Evolutionary conservation across 2,113 vertebrate genomes (phyloP).

Genomic region (Cisticola juncidis): DNA sequence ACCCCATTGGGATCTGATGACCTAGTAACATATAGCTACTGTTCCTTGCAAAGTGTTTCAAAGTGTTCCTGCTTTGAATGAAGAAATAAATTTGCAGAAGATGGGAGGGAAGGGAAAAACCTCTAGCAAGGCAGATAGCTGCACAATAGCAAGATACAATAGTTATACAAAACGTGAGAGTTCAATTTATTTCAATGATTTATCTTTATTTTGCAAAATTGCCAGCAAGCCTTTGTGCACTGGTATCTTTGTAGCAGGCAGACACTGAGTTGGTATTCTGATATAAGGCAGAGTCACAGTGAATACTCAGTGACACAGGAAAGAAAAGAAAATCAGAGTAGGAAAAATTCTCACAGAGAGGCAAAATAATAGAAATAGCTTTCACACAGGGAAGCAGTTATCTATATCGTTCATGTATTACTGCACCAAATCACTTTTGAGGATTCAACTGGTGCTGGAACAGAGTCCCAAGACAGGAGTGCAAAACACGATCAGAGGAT

Average conservation of each 20-base stretch:
- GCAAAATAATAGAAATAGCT: background rate
- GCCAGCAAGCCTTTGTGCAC: background rate
- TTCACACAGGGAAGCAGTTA: background rate
- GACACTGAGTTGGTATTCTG: background rate
- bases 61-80: background rate
- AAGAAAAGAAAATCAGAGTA: background rate
- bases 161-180: background rate
- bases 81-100: slow-evolving; percentile 5
- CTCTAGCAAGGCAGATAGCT: background rate
- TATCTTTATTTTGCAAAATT: background rate
- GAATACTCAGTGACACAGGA: background rate
- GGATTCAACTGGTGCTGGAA: background rate
- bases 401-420: background rate
- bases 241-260: background rate
- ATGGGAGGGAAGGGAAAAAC: background rate
- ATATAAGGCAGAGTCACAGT: background rate
- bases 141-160: background rate
- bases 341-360: background rate
- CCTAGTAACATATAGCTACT: slow-evolving; percentile 53
- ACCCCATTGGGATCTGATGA: slow-evolving; percentile 37
- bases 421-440: background rate
- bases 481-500: background rate
- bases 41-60: background rate
- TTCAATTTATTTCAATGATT: background rate
- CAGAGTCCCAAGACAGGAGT: background rate